Evolutionary conservation across 2,113 vertebrate species (phyloP).

Genomic region (Galbula dea): DNA sequence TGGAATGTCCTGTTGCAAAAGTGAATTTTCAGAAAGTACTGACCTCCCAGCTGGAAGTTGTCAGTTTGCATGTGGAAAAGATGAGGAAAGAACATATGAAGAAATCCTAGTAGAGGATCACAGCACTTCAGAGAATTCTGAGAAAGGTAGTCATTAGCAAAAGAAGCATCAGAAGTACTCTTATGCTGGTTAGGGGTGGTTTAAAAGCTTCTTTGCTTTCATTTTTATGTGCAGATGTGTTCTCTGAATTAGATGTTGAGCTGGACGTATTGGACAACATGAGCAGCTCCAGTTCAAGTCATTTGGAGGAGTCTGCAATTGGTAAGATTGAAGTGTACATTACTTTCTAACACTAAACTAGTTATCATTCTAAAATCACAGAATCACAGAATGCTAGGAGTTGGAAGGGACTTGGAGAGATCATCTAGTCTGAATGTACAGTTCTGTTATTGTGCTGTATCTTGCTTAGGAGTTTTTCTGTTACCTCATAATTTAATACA

Average conservation of each 20-base stretch:
- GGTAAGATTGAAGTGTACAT: conserved; percentile 45
- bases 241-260: conserved; percentile 71
- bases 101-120: conserved; percentile 47
- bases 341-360: not conserved
- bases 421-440: not conserved
- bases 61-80: conserved; percentile 27
- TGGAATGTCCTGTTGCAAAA: conserved; percentile 58
- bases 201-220: not conserved
- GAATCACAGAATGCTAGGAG: no score
- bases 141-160: conserved; percentile 56
- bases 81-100: conserved; percentile 49
- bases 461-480: not conserved
- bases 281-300: conserved; percentile 56
- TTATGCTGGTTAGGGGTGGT: not conserved
- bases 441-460: not conserved
- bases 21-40: conserved; percentile 57
- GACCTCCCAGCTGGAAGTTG: conserved; percentile 5
- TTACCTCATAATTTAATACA: not conserved
- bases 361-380: not conserved
- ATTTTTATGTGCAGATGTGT: conserved; percentile 49
- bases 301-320: conserved; percentile 62
- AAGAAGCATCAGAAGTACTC: not conserved
- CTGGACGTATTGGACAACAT: conserved; percentile 41
- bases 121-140: conserved; percentile 43
- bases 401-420: no score